Conservation (phyloP, 30 jellyfish, hydroid and myxozoan species). For the Hydractinia symbiolongicarpus region DNA sequence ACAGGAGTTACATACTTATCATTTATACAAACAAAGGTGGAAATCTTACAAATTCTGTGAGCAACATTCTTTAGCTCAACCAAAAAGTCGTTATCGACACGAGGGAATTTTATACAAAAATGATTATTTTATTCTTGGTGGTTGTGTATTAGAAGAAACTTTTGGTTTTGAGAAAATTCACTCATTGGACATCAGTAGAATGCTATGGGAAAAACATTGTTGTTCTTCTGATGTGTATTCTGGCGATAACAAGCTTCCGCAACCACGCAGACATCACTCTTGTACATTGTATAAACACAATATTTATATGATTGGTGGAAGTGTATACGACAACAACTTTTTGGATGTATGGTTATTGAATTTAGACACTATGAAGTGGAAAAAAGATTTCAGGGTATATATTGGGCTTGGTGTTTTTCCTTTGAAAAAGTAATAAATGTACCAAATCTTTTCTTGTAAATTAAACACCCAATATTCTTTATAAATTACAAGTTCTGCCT, state of each 20-base stretch:
- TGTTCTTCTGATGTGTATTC: neutral
- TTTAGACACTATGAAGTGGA: conserved; percentile 47
- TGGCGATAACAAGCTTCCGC: conserved; percentile 35
- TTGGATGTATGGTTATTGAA: conserved; percentile 58
- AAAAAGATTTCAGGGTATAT: conserved; percentile 34
- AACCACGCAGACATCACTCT: conserved; percentile 59
- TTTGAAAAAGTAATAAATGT: neutral
- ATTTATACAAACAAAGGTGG: conserved; percentile 36
- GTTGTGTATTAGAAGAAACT: conserved; percentile 20
- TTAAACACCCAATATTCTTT: too few relatives aligned
- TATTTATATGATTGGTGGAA: conserved; percentile 76
- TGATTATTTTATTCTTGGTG: conserved; percentile 61
- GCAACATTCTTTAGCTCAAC: conserved; percentile 15
- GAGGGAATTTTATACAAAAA: conserved; percentile 42
- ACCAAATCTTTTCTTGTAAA: neutral
- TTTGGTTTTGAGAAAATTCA: conserved; percentile 22
- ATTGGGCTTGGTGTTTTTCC: neutral
- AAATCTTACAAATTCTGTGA: conserved; percentile 10
- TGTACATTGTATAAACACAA: conserved; percentile 43
- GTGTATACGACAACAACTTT: neutral
- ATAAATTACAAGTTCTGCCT: too few relatives aligned
- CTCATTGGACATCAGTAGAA: neutral
- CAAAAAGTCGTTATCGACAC: conserved; percentile 65
- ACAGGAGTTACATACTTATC: conserved; percentile 58
- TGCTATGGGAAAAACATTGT: too few relatives aligned